Evolutionary conservation across 2,113 vertebrate species (phyloP), one percentile per base, ranked within the genome.

Genomic region (Holacanthus passer): DNA sequence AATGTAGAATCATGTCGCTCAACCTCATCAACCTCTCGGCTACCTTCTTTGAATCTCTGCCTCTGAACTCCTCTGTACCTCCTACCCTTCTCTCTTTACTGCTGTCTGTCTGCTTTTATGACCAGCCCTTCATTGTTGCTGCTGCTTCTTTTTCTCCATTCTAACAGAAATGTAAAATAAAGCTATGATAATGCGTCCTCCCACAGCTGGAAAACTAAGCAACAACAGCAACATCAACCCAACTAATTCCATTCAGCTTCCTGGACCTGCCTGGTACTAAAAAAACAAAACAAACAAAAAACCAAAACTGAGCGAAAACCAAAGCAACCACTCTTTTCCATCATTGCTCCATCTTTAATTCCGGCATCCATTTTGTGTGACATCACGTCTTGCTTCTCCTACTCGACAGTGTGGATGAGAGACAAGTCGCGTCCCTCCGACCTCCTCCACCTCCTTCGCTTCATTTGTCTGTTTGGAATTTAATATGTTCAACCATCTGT

Each of bases 161-260:
- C 96, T 98, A 96, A 97, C 96, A 94, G 94, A 97, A 94, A 95
- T 92, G 90, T 91, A 82, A 92, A 89, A 93, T 19, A 62, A 86
- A 87, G 64, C 67, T 80, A 70, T 90, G 81, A 89, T 86, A 93
- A 94, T 90, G 68, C 89, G 76, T 93, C 95, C 95, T 94, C 92
- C 95, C 95, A 95, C 95, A 96, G 94, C 96, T 96, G 97, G 96
- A 96, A 89, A 96, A 96, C 90, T 92, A 94, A 96, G 94, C 94
- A 84, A 85, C 92, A 89, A 93, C 90, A 90, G 87, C 91, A 92
- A 89, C 89, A 92, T 82, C 90, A 82, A 73, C 85, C 94, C 92
- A 90, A 96, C 93, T 97, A 98, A 98, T 97, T 95, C 95, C 97
- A 97, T 97, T 95, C 94, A 94, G 96, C 91, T 92, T 93, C 92